Conservation (phyloP, 2,888 invertebrate species). For the Entomobrya multifasciata region DNA sequence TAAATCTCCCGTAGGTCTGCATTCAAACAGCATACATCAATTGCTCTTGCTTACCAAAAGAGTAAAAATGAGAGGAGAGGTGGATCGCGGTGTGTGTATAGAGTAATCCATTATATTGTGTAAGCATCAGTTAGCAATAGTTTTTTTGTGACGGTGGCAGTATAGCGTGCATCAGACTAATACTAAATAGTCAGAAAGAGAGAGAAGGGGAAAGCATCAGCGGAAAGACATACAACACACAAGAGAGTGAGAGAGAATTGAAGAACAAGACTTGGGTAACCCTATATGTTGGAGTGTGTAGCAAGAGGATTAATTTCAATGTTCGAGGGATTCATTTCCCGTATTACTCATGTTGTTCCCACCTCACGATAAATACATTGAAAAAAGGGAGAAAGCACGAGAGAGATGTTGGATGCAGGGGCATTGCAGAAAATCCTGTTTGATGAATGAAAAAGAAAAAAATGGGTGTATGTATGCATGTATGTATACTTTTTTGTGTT, state of each 20-base stretch:
- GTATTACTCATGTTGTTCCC: slow-evolving; percentile 68
- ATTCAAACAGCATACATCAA: neutral
- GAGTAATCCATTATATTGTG: neutral
- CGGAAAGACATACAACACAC: slow-evolving; percentile 21
- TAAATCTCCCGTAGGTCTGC: slow-evolving; percentile 27
- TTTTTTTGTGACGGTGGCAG: too few relatives aligned
- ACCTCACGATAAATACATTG: slow-evolving; percentile 47
- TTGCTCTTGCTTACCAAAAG: neutral
- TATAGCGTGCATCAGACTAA: neutral
- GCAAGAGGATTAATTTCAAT: slow-evolving; percentile 61
- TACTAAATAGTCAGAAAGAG: neutral
- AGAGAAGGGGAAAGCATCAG: slow-evolving; percentile 9
- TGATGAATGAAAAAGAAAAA: neutral
- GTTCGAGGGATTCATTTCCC: slow-evolving; percentile 63
- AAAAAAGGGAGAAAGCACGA: slow-evolving; percentile 30
- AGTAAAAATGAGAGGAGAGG: neutral
- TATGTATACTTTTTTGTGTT: too few relatives aligned
- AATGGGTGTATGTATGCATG: neutral
- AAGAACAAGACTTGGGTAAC: neutral
- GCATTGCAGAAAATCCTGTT: neutral
- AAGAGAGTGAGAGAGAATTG: neutral
- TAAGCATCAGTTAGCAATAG: too few relatives aligned
- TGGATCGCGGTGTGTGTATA: too few relatives aligned
- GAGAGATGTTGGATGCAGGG: slow-evolving; percentile 33
- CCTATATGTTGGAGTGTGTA: slow-evolving; percentile 47